Evolutionary conservation across 2,113 vertebrate genomes (phyloP), one percentile per base, ranked within the genome.

Genomic region (Myodes glareolus): DNA sequence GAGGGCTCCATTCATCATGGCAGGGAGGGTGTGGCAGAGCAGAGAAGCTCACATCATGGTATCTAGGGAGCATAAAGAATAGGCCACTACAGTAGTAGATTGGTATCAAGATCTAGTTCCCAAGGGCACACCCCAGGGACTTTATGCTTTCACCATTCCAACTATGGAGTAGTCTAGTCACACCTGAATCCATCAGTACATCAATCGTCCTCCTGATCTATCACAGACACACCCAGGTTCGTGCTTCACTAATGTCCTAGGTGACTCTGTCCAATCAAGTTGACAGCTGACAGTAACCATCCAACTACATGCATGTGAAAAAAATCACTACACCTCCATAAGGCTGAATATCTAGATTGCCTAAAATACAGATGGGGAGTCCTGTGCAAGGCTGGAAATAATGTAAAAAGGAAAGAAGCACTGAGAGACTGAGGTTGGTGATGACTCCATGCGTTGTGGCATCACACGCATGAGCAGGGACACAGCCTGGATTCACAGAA

Each of bases 401-500:
- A 58, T 9, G 39, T 36, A 2, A 58, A 78, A 78, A 65, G 78
- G 16, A 68, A 25, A 23, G n/a, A 90, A 75, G 70, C 68, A 61
- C n/a, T 21, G 75, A 88, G 25, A 73, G 14, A 55, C 42, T 17
- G 3, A 73, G 11, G n/a, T 21, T 0, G 0, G 1, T 87, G 13
- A 55, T 2, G 52, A 61, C 19, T 29, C 61, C 14, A 9, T 12
- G 25, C 17, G 13, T 10, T 2, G 8, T 50, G 39, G 9, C 0
- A 4, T 67, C 2, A 0, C 0, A 2, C 19, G 14, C 12, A 27
- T 33, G 39, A 92, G 27, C 7, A 33, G 14, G 16, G 77, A 5
- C 13, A 45, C 21, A 80, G 36, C 87, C 42, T 29, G 23, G 45
- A 50, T 17, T 29, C n/a, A 39, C 50, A 14, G 75, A n/a, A 70